A percentile compares a stretch with the other conserved stretches of the same genome.
Conservation (phyloP, 1,140 invertebrate species). For the Amyelois transitella region DNA sequence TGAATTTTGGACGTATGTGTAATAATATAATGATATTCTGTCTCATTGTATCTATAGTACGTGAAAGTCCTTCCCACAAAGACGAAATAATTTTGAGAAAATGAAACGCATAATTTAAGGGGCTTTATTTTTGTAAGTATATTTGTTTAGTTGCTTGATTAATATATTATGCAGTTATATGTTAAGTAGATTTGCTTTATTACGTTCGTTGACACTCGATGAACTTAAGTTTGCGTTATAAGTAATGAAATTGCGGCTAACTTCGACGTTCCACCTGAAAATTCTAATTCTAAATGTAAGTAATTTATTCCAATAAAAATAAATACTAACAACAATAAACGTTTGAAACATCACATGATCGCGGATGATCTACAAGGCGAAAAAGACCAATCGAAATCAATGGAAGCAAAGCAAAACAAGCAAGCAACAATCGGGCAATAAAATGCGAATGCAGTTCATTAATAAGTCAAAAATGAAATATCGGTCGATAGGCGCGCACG, state of each 20-base stretch:
- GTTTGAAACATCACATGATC: no score
- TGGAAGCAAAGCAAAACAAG: neutral
- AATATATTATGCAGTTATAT: no score
- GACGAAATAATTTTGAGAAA: constrained; percentile 5
- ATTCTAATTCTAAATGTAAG: no score
- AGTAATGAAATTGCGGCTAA: no score
- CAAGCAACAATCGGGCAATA: neutral
- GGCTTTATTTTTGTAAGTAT: neutral
- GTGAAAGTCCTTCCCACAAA: constrained; percentile 49
- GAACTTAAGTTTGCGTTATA: no score
- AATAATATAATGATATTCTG: constrained; percentile 54
- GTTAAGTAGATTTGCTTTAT: neutral
- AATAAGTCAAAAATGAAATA: constrained; percentile 61
- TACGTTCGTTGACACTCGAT: neutral
- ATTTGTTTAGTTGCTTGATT: neutral
- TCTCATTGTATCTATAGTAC: constrained; percentile 42
- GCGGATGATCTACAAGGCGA: no score
- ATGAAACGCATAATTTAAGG: constrained; percentile 9
- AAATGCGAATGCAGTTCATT: constrained; percentile 19
- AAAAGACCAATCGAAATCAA: neutral
- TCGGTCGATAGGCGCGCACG: constrained; percentile 52
- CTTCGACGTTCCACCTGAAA: no score
- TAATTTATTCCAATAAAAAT: no score
- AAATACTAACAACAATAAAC: no score
- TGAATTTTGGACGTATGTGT: constrained; percentile 51